These are phyloP conservation scores for Eriocheir sinensis DNA, from an alignment of 1,140 invertebrate genomes.

Conservation along the genomic window DNA sequence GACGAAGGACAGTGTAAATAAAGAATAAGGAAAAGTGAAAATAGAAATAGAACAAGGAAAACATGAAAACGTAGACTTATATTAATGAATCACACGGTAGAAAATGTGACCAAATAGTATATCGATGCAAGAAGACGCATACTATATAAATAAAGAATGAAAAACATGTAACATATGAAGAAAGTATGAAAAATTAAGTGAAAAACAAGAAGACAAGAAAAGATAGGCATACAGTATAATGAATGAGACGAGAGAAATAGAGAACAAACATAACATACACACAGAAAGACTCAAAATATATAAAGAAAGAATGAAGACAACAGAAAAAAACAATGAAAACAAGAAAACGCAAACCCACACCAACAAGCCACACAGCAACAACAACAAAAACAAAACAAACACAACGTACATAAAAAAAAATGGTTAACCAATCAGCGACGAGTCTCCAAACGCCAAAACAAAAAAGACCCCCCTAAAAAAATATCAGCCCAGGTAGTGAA, in stretches of 20 bases:
- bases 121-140: too few relatives aligned
- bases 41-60: too few relatives aligned
- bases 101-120: too few relatives aligned
- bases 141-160: too few relatives aligned
- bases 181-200: background rate
- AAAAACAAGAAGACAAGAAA: background rate
- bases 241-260: background rate
- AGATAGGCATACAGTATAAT: background rate
- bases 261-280: too few relatives aligned
- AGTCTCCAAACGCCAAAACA: background rate
- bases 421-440: background rate
- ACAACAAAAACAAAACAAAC: background rate
- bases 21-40: too few relatives aligned
- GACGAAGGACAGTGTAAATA: too few relatives aligned
- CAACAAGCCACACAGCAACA: background rate
- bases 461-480: background rate
- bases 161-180: too few relatives aligned
- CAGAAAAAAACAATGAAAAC: background rate
- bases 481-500: background rate
- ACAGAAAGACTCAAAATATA: background rate
- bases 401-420: background rate
- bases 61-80: too few relatives aligned
- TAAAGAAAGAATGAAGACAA: background rate
- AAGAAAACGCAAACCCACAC: too few relatives aligned
- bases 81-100: too few relatives aligned